Evolutionary conservation across 2,888 invertebrate genomes (phyloP).

Genomic region (Drosophila differens): DNA sequence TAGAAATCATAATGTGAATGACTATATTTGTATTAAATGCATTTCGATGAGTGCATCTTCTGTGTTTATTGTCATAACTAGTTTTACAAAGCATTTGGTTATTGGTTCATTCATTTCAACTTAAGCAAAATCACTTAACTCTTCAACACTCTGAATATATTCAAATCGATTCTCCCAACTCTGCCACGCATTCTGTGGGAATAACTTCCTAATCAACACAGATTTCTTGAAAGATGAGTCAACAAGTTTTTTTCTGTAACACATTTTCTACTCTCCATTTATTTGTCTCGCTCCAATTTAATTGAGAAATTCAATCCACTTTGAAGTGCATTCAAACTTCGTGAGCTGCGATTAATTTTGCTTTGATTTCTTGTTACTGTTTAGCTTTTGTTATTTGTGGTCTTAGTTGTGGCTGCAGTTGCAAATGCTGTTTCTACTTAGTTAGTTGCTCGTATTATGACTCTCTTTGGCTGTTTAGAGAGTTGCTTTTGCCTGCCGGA

Average conservation of each 20-base stretch:
- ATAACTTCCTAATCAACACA: not conserved
- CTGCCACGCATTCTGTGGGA: not conserved
- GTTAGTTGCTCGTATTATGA: constrained; percentile 64
- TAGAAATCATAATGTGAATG: not conserved
- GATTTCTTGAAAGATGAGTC: constrained; percentile 23
- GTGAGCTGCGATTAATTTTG: constrained; percentile 11
- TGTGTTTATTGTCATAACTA: not conserved
- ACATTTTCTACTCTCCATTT: not conserved
- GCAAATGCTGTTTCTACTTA: constrained; percentile 60
- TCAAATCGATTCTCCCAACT: not conserved
- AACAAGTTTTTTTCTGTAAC: constrained; percentile 2
- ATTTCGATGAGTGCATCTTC: not conserved
- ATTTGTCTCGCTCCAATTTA: not conserved
- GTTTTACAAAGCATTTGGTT: not conserved
- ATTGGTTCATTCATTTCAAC: not conserved
- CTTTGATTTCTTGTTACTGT: constrained; percentile 51
- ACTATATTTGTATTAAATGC: not conserved
- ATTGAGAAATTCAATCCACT: constrained; percentile 12
- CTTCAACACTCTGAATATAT: not conserved
- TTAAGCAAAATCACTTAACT: not conserved
- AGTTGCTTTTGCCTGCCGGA: constrained; percentile 56
- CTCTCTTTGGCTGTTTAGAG: constrained; percentile 72
- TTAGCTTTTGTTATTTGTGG: constrained; percentile 38
- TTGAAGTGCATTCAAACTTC: constrained; percentile 46
- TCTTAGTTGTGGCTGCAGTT: constrained; percentile 43